Evolutionary conservation across 2,888 invertebrate genomes (phyloP).

Genomic region (Eupeodes luniger): DNA sequence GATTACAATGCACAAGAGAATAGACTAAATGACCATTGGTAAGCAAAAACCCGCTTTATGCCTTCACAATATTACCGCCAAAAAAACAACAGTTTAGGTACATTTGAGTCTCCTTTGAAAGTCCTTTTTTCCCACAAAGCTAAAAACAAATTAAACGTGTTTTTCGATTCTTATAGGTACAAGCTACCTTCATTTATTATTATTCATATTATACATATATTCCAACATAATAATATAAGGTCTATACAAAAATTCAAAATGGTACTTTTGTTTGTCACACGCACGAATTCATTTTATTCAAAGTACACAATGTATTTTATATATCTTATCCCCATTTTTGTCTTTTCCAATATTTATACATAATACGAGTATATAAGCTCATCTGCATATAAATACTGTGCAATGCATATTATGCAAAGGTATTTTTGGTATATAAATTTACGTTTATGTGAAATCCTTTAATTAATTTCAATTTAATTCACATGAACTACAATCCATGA

Average conservation of each 20-base stretch:
- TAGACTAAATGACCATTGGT: too few relatives aligned
- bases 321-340: background rate
- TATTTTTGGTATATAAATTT: background rate
- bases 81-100: too few relatives aligned
- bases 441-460: slow-evolving; percentile 49
- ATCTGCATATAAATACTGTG: too few relatives aligned
- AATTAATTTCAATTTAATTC: slow-evolving; percentile 69
- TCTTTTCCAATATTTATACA: background rate
- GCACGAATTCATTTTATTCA: slow-evolving; percentile 33
- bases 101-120: too few relatives aligned
- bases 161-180: too few relatives aligned
- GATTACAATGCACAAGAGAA: too few relatives aligned
- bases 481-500: slow-evolving; percentile 60
- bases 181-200: too few relatives aligned
- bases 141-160: too few relatives aligned
- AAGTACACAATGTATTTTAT: background rate
- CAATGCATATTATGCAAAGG: background rate
- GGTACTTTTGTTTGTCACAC: slow-evolving; percentile 40
- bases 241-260: background rate
- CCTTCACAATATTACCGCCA: too few relatives aligned
- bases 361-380: background rate
- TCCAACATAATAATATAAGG: background rate
- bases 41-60: too few relatives aligned
- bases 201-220: too few relatives aligned
- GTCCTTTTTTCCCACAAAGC: too few relatives aligned